phyloP scores from a whole-genome alignment of 2,888 invertebrate genomes.

The Craniophora ligustri region DNA sequence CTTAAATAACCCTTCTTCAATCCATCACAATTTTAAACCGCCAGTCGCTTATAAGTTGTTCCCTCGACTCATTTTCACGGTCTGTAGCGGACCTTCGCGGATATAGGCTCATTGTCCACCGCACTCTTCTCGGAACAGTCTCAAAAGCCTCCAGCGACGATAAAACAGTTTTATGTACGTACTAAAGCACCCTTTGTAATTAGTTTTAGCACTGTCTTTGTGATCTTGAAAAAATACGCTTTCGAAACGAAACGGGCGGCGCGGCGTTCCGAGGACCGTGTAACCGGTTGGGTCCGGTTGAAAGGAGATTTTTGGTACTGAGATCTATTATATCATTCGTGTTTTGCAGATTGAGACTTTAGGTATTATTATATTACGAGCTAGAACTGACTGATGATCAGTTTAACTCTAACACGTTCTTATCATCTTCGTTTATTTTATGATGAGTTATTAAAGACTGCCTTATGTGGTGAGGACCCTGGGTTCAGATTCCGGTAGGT shows the following conservation, averaged over 20 bases:
- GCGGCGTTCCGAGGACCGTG: background rate
- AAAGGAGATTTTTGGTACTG: background rate
- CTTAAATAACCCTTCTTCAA: too few species aligned
- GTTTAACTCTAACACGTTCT: too few species aligned
- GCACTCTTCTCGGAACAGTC: slow-evolving; percentile 31
- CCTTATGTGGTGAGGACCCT: too few species aligned
- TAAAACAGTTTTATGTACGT: slow-evolving; percentile 43
- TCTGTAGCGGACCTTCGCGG: slow-evolving; percentile 26
- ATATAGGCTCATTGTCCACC: slow-evolving; percentile 48
- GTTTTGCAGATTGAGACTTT: too few species aligned
- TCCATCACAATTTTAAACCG: background rate
- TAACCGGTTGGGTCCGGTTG: background rate
- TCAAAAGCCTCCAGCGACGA: slow-evolving; percentile 17
- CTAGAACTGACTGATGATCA: too few species aligned
- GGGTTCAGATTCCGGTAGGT: too few species aligned
- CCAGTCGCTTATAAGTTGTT: slow-evolving; percentile 8
- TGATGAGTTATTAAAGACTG: too few species aligned
- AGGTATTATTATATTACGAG: too few species aligned
- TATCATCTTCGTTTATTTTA: too few species aligned
- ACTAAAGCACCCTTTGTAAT: slow-evolving; percentile 14
- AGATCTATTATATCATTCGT: too few species aligned
- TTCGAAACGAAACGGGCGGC: too few species aligned
- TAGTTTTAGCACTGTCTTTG: slow-evolving; percentile 2
- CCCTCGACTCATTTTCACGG: slow-evolving; percentile 14
- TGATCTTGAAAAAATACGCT: background rate